Conservation (phyloP, 2,113 vertebrate species). For the Ranitomeya imitator region DNA sequence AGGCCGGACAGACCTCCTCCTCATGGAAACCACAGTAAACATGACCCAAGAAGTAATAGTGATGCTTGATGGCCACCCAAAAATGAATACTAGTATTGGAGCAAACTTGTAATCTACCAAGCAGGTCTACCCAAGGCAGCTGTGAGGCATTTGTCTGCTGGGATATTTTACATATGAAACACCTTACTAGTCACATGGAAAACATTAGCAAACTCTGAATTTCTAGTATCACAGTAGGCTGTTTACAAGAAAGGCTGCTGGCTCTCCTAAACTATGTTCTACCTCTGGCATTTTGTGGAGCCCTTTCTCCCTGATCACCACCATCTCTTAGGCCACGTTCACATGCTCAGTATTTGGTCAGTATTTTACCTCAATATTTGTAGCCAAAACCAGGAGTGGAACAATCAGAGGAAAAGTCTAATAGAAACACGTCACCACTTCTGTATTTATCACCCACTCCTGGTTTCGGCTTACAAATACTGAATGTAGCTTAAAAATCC, state of each 20-base stretch:
- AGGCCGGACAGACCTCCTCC: no score
- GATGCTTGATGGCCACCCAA: neutral
- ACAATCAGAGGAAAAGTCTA: no score
- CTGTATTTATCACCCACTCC: no score
- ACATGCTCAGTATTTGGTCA: no score
- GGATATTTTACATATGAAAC: neutral
- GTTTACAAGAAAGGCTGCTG: neutral
- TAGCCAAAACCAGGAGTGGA: no score
- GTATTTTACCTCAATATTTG: no score
- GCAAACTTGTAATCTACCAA: neutral
- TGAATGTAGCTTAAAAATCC: neutral
- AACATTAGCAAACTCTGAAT: conserved; percentile 9
- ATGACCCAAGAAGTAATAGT: no score
- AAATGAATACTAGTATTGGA: neutral
- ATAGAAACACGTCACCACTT: no score
- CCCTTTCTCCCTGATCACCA: no score
- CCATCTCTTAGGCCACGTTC: no score
- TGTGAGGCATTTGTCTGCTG: neutral
- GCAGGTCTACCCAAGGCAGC: neutral
- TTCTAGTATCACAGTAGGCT: neutral
- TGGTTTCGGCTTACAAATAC: no score
- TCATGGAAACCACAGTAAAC: no score
- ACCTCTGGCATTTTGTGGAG: neutral
- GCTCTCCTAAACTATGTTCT: neutral
- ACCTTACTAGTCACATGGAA: neutral